Evolutionary conservation across 2,888 invertebrate species (phyloP), one percentile per base, ranked within the genome.

Genomic region (Bibio marci): DNA sequence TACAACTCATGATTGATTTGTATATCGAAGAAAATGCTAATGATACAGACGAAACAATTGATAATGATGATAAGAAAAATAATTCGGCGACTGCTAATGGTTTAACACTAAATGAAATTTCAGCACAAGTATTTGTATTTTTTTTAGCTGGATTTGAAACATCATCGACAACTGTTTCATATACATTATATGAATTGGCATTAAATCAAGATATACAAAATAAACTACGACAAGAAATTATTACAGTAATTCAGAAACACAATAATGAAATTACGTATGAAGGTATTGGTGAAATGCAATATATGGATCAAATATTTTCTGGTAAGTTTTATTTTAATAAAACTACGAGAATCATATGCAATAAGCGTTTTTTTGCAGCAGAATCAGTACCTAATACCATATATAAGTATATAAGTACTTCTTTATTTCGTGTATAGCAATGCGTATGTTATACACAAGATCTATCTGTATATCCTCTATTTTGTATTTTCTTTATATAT

Each of bases 101-200:
- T 4, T 27, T 41, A 10, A 15, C 38, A 10, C 18, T 41, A 11
- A 17, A 41, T 14, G 41, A 41, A 28, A 38, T 41, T 27, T 38
- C 41, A 13, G 41, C 41, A 18, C 41, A 41, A 15, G 25, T 30
- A 15, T 41, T 38, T 35, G 19, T 41, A n/a, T 41, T 41, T 30
- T 41, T 41, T n/a, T 38, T 41, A 31, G 73, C 70, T n/a, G 73
- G 73, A 0, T 72, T 70, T 46, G 72, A 73, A 52, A 72, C 72
- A 0, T 70, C 71, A 0, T 69, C 72, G 0, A 64, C 70, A 0
- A 64, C 69, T 0, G 62, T 71, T 1, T 65, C 67, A 46, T 69
- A 67, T 41, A 63, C 65, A 1, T 59, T 68, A 0, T 70, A 69
- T 46, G 64, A 67, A 45, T 49, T 73, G 35, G 71, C 71, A 0